Evolutionary conservation across 2,888 invertebrate species (phyloP).

Genomic region (Dryadula phaetusa): DNA sequence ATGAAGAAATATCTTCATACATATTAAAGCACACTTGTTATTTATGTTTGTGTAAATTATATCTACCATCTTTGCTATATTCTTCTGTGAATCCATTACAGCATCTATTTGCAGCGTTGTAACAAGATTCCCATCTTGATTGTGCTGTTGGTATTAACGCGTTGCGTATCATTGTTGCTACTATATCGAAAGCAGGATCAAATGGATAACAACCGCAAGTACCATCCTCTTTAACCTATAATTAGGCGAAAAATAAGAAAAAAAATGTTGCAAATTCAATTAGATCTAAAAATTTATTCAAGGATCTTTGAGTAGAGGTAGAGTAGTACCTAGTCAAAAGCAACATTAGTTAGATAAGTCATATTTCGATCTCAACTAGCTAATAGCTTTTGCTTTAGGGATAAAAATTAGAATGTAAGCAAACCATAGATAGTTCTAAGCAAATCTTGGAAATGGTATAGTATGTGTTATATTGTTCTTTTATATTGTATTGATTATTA

Average conservation of each 20-base stretch:
- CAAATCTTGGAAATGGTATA: too few relatives aligned
- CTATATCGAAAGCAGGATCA: constrained; percentile 71
- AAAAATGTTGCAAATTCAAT: constrained; percentile 2
- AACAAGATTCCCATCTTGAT: constrained; percentile 71
- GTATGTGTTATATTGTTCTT: too few relatives aligned
- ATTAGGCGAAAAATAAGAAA: constrained; percentile 16
- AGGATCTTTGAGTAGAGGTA: too few relatives aligned
- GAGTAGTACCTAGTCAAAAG: too few relatives aligned
- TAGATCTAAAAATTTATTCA: neutral
- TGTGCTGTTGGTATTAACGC: constrained; percentile 12
- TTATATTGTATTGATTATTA: too few relatives aligned
- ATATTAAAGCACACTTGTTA: too few relatives aligned
- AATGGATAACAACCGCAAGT: constrained; percentile 77
- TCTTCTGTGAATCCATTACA: constrained; percentile 69
- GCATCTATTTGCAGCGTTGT: constrained; percentile 69
- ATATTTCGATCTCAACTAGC: too few relatives aligned
- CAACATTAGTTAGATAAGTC: too few relatives aligned
- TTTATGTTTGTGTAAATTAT: neutral
- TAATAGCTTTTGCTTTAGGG: too few relatives aligned
- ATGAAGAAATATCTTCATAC: too few relatives aligned
- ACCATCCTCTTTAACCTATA: constrained; percentile 71
- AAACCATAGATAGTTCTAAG: too few relatives aligned
- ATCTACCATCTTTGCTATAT: constrained; percentile 49
- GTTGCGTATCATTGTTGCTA: constrained; percentile 47
- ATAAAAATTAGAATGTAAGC: too few relatives aligned